phyloP scores from a whole-genome alignment of 2,888 invertebrate genomes.

The Drosophila neonasuta region DNA sequence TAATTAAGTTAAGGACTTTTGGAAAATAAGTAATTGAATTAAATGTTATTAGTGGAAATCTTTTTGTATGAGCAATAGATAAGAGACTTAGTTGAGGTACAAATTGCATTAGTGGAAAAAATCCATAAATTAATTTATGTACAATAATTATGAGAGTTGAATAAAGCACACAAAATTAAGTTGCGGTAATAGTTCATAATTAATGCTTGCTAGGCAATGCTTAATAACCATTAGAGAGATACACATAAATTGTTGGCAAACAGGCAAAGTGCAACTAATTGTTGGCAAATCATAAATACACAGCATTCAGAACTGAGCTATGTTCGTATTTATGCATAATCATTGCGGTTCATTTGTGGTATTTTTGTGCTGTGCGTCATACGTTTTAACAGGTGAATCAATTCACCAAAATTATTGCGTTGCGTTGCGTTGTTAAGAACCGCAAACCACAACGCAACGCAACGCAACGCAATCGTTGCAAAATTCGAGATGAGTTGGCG shows the following conservation, averaged over 20 bases:
- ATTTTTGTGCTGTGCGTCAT: background rate
- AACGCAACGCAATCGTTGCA: background rate
- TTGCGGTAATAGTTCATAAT: too few relatives aligned
- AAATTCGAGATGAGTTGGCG: constrained; percentile 15
- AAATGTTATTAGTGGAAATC: too few relatives aligned
- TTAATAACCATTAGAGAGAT: too few relatives aligned
- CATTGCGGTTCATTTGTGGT: constrained; percentile 7
- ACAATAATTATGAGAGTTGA: background rate
- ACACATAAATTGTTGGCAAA: background rate
- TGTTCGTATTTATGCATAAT: background rate
- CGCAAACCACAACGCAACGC: constrained; percentile 13
- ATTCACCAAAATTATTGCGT: background rate
- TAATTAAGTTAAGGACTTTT: too few relatives aligned
- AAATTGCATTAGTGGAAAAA: too few relatives aligned
- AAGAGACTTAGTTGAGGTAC: too few relatives aligned
- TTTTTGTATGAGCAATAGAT: too few relatives aligned
- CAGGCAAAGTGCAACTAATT: background rate
- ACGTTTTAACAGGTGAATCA: background rate
- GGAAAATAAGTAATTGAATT: too few relatives aligned
- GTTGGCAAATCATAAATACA: background rate
- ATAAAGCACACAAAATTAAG: too few relatives aligned
- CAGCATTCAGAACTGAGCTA: too few relatives aligned
- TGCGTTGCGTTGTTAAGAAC: constrained; percentile 1
- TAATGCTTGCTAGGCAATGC: too few relatives aligned
- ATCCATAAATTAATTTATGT: background rate